phyloP scores from a whole-genome alignment of 2,888 invertebrate genomes.

The Stenolophus ochropezus region DNA sequence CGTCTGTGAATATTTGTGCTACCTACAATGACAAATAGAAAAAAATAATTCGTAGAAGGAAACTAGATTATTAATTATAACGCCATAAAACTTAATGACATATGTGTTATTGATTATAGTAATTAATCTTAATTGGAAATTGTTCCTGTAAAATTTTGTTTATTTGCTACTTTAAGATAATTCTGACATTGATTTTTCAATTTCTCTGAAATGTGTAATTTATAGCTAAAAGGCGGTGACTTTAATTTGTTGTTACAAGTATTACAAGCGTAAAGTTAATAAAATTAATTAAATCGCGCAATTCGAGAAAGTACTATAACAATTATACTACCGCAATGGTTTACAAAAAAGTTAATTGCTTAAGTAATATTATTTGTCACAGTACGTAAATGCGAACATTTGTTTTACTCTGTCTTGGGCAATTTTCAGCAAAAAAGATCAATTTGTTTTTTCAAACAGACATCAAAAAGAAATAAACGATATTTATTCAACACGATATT shows the following conservation, averaged over 20 bases:
- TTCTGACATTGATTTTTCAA: conserved; percentile 26
- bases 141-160: conserved; percentile 38
- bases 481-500: too few relatives aligned
- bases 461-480: too few relatives aligned
- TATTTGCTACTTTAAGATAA: conserved; percentile 15
- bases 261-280: conserved; percentile 18
- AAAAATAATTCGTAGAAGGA: too few relatives aligned
- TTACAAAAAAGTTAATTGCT: conserved; percentile 33
- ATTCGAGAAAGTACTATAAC: conserved; percentile 36
- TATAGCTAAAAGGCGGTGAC: conserved; percentile 5
- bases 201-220: conserved; percentile 30
- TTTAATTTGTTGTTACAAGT: conserved; percentile 29
- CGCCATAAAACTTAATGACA: conserved; percentile 20
- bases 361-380: conserved; percentile 39
- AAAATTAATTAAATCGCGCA: conserved; percentile 34
- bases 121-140: conserved; percentile 39
- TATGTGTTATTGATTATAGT: conserved; percentile 18
- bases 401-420: neutral
- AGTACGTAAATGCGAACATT: neutral
- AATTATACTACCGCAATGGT: conserved; percentile 8
- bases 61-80: conserved; percentile 16
- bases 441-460: too few relatives aligned
- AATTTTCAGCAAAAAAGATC: neutral
- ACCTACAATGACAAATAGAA: conserved; percentile 1
- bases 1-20: conserved; percentile 15